Conservation (phyloP, 2,797 vertebrate genomes). For the Catharus ustulatus region DNA sequence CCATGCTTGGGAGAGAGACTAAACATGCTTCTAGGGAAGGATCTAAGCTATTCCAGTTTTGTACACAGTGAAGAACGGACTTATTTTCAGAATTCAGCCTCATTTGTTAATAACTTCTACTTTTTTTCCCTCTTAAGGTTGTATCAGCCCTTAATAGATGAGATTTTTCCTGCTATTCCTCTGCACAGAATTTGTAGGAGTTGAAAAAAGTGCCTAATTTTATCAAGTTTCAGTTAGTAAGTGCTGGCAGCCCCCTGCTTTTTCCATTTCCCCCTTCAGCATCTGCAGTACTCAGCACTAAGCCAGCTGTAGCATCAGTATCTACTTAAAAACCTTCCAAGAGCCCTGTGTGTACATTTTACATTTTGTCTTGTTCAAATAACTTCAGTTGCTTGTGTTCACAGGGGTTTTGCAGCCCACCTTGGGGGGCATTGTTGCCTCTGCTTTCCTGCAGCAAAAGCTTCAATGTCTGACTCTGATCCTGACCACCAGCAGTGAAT, state of each 20-base stretch:
- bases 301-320: not conserved
- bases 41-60: not conserved
- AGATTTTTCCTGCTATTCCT: not conserved
- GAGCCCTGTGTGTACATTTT: not conserved
- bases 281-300: not conserved
- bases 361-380: not conserved
- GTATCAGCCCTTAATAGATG: not conserved
- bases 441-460: not conserved
- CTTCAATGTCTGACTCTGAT: not conserved
- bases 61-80: not conserved
- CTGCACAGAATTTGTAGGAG: not conserved
- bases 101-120: not conserved
- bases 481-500: not conserved
- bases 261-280: constrained; percentile 27
- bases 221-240: not conserved
- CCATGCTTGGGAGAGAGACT: not conserved
- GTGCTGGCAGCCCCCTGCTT: constrained; percentile 17
- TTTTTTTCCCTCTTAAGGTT: not conserved
- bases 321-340: not conserved
- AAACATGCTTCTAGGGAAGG: constrained; percentile 11
- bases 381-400: not conserved
- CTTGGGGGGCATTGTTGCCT: not conserved
- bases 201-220: not conserved
- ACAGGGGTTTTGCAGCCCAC: not conserved
- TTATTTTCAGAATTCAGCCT: not conserved